Base-by-base conservation (phyloP, 2,797 vertebrate species). In the Sebastiscus tertius region DNA sequence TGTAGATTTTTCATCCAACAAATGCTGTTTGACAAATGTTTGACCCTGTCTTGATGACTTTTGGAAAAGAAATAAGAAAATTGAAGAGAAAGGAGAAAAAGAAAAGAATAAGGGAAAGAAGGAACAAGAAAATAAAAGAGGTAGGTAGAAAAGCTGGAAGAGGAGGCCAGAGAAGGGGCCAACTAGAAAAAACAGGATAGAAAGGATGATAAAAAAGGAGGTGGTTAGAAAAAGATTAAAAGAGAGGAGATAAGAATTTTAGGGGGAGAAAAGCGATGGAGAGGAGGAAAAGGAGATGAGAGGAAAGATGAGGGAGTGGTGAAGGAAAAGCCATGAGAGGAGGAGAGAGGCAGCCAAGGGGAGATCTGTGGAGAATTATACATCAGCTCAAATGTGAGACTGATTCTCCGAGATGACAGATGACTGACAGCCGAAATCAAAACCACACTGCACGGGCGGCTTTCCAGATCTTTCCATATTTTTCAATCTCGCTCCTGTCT, bases 341-440 rank as follows among this genome's bases (percentile, higher is more conserved):
- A 31, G 52, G 27, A 49, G 27, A 29, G 52, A 54, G 58, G 77
- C 68, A 56, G 80, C 75, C 79, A 82, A 72, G 56, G 36, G 39
- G 79, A 77, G 70, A 77, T 49, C 60, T 82, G 77, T 67, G 33
- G 76, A 82, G 83, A 79, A 85, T 46, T 77, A 72, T 67, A 39
- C 77, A 73, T 84, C 66, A 72, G 79, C 46, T 84, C 8, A 79
- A 54, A 54, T 77, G 61, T 77, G 66, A 89, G 80, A 80, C 34
- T 26, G 56, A 85, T 85, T 81, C 60, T 70, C 24, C 1, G 9
- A 74, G 80, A 86, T 74, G 84, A 90, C 85, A 77, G 74, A 61
- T 86, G 87, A 91, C 81, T 90, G 90, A 90, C 83, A 77, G 86
- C 55, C 85, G 31, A 87, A 92, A 92, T 93, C 76, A 85, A 89